Percentiles rank a stretch among this genome's conserved stretches.
These are phyloP conservation scores for Delphinus delphis DNA, from an alignment of 2,113 vertebrate species.

Conservation along the genomic window DNA sequence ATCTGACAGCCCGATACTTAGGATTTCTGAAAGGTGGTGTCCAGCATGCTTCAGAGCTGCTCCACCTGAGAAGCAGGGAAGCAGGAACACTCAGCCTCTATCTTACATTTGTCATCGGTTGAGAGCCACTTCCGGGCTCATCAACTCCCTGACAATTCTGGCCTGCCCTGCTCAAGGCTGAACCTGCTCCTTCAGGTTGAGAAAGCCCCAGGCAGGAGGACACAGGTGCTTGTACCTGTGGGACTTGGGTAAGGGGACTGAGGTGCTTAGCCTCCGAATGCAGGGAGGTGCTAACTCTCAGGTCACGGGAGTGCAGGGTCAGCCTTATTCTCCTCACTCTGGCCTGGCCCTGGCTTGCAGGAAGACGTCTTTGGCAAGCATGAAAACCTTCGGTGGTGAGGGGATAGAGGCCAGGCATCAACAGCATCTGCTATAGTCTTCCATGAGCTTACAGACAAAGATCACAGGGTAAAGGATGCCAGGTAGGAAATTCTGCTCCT, in stretches of 20 bases:
- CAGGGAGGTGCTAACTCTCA: background rate
- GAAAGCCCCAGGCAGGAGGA: background rate
- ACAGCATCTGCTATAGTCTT: rapidly evolving
- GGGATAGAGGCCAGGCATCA: background rate
- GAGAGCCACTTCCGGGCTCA: background rate
- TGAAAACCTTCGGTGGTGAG: background rate
- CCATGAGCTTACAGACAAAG: background rate
- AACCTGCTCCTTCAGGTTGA: background rate
- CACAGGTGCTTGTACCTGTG: background rate
- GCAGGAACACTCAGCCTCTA: background rate
- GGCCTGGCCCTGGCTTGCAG: background rate
- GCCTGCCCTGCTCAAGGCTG: background rate
- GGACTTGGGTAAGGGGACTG: too few relatives aligned
- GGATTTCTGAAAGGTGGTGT: background rate
- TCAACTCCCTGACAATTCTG: background rate
- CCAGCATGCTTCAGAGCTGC: background rate
- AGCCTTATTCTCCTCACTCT: too few relatives aligned
- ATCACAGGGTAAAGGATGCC: background rate
- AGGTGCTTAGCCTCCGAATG: background rate
- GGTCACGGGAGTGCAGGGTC: background rate
- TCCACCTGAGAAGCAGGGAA: background rate
- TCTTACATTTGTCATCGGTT: background rate
- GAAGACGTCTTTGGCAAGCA: background rate
- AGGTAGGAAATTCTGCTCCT: background rate
- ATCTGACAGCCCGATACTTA: background rate